These are phyloP conservation scores for Platyscapa corneri DNA, from an alignment of 1,140 invertebrate species.

Conservation along the genomic window DNA sequence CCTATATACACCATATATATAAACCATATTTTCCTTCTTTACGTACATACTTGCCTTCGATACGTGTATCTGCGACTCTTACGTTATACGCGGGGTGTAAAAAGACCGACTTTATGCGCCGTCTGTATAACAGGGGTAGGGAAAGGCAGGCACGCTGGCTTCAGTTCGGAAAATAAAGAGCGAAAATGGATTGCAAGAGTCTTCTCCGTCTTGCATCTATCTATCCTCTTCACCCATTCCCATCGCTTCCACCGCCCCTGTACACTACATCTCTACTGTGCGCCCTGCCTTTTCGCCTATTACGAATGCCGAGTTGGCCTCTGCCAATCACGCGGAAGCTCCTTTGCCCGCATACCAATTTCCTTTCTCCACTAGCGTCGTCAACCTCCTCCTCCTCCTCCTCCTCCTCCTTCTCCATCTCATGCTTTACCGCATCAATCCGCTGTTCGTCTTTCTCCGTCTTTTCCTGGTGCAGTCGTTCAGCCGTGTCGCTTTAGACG, in stretches of 20 bases:
- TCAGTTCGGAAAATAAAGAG: conserved; percentile 5
- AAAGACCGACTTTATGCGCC: not conserved
- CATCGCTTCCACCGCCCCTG: not conserved
- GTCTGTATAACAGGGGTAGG: not conserved
- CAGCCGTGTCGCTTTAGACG: conserved; percentile 32
- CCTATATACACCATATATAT: not conserved
- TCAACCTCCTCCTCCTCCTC: not conserved
- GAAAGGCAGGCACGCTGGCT: not conserved
- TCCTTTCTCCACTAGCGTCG: conserved; percentile 41
- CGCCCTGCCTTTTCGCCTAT: conserved; percentile 10
- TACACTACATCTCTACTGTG: not conserved
- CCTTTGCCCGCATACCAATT: conserved; percentile 62
- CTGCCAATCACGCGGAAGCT: conserved; percentile 64
- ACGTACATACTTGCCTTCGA: not conserved
- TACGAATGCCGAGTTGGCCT: conserved; percentile 55
- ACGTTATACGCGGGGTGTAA: not conserved
- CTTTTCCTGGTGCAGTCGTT: not conserved
- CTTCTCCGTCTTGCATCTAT: not conserved
- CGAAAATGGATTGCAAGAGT: conserved; percentile 15
- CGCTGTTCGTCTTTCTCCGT: not conserved
- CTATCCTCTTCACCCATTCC: not conserved
- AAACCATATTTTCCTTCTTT: conserved; percentile 26
- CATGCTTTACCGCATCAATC: not conserved
- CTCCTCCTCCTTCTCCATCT: conserved; percentile 1
- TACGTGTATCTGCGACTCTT: conserved; percentile 1